Evolutionary conservation across 64 coral and sea anemone species (phyloP).

Genomic region (Montipora efflorescens): DNA sequence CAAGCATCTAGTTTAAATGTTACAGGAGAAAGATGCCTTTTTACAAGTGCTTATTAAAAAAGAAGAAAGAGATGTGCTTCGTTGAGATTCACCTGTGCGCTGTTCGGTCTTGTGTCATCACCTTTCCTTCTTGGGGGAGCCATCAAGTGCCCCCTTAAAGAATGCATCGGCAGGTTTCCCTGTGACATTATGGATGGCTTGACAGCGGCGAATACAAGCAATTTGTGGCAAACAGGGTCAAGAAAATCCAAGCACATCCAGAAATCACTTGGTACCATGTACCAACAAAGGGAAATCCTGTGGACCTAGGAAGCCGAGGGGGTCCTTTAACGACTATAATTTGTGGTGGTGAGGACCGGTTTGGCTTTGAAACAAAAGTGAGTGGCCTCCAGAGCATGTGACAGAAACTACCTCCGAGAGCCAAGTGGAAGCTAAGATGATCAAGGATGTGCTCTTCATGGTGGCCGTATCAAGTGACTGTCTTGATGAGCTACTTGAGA

Average conservation of each 20-base stretch:
- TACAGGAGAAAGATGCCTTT: no score
- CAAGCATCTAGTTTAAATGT: no score
- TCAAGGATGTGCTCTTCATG: not conserved
- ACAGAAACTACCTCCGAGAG: not conserved
- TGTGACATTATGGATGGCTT: not conserved
- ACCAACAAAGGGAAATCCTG: conserved; percentile 5
- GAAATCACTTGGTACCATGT: conserved; percentile 7
- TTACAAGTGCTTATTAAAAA: no score
- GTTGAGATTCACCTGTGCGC: no score
- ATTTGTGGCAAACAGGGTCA: conserved; percentile 29
- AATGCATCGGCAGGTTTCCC: not conserved
- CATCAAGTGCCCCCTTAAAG: not conserved
- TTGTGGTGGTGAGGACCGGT: not conserved
- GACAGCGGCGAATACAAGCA: not conserved
- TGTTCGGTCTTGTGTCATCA: no score
- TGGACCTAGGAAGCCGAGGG: not conserved
- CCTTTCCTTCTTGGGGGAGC: no score
- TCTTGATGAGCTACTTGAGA: not conserved
- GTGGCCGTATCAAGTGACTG: not conserved
- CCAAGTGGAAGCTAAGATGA: not conserved
- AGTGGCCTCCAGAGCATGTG: conserved; percentile 3
- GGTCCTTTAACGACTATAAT: not conserved
- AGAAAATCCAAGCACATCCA: not conserved
- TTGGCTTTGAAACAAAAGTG: not conserved
- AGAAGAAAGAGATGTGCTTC: no score